A percentile compares a stretch with the other conserved stretches of the same genome.
These are phyloP conservation scores for Acanthiza pusilla DNA, from an alignment of 2,797 vertebrate genomes.

Conservation along the genomic window DNA sequence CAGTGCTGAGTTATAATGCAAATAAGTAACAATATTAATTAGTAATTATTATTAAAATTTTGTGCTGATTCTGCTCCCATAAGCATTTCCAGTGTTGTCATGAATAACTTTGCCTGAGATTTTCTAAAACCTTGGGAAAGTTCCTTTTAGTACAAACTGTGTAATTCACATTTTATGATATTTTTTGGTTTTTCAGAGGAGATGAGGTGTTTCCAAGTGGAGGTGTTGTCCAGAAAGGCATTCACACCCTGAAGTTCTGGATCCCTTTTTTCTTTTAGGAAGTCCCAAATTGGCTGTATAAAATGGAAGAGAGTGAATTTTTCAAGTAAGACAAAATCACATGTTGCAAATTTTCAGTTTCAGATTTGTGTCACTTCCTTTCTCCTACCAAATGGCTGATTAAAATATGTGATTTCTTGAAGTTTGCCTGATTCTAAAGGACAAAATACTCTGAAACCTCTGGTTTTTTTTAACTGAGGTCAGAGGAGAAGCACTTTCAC, in stretches of 20 bases:
- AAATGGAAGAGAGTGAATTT: background rate
- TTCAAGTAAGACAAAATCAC: background rate
- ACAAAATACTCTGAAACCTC: background rate
- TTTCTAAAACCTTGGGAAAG: background rate
- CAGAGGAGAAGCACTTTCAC: background rate
- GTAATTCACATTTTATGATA: background rate
- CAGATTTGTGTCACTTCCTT: background rate
- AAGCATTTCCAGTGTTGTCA: background rate
- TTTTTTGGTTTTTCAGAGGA: background rate
- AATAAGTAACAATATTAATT: background rate
- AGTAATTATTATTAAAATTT: background rate
- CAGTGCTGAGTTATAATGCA: background rate
- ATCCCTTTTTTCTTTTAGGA: background rate
- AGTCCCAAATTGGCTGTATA: background rate
- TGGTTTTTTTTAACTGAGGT: background rate
- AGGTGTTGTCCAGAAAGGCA: background rate
- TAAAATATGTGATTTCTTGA: background rate
- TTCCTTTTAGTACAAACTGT: accelerated
- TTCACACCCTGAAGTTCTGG: background rate
- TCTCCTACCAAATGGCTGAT: background rate
- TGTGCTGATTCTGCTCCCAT: background rate
- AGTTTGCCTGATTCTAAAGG: background rate
- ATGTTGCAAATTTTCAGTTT: background rate
- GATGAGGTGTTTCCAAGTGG: background rate
- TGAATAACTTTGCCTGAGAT: background rate